Conservation (phyloP, 2,888 invertebrate genomes). For the Cantharis rufa region DNA sequence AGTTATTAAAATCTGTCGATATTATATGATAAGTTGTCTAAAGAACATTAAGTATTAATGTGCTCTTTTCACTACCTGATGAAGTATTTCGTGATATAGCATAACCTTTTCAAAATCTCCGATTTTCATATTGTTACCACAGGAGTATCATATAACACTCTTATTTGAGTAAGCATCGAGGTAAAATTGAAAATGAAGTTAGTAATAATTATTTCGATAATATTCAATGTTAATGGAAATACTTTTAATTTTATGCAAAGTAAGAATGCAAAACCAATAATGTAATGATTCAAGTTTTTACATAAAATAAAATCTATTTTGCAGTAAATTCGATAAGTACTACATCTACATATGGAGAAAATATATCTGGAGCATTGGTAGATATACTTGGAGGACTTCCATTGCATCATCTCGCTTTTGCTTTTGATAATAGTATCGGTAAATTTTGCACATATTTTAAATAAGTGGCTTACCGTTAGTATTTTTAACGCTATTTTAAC, state of each 20-base stretch:
- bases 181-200: background rate
- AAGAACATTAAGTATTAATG: background rate
- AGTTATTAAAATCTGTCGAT: background rate
- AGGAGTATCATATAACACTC: background rate
- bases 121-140: background rate
- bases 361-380: conserved; percentile 47
- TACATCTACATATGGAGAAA: conserved; percentile 45
- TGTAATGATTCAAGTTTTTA: background rate
- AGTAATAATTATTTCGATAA: background rate
- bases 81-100: conserved; percentile 17
- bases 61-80: background rate
- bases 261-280: background rate
- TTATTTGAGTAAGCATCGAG: background rate
- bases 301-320: background rate
- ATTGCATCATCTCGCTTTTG: conserved; percentile 44
- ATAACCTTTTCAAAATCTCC: conserved; percentile 11
- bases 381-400: conserved; percentile 51
- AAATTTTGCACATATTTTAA: conserved; percentile 9
- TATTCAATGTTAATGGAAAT: background rate
- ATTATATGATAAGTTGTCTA: background rate
- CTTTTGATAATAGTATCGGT: conserved; percentile 49
- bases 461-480: too few species aligned
- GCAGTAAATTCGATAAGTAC: background rate
- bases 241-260: background rate
- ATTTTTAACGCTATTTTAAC: background rate